Evolutionary conservation across 2,797 vertebrate species (phyloP).

Genomic region (Tamandua tetradactyla): DNA sequence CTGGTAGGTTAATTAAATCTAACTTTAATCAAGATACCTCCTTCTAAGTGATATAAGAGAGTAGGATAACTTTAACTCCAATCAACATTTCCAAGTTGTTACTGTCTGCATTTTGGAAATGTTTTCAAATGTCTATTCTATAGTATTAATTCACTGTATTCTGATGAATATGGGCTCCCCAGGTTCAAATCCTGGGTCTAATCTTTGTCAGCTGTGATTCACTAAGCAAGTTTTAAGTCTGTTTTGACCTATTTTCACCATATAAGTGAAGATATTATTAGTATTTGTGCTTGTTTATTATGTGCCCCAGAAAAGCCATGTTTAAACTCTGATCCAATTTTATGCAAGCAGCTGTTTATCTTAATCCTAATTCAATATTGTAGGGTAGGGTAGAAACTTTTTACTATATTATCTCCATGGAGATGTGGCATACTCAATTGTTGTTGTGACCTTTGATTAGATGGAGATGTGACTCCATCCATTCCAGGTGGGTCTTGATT

Average conservation of each 20-base stretch:
- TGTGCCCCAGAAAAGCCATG: no score
- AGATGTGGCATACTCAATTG: no score
- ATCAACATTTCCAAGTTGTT: neutral
- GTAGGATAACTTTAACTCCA: neutral
- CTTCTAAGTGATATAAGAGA: neutral
- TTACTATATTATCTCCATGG: no score
- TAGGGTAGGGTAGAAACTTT: no score
- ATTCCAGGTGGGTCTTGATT: no score
- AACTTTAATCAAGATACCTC: slow-evolving; percentile 16
- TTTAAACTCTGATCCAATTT: no score
- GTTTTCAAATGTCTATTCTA: neutral
- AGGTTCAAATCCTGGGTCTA: neutral
- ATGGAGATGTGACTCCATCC: no score
- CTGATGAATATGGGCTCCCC: neutral
- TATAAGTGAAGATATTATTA: neutral
- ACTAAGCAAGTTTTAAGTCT: slow-evolving; percentile 18
- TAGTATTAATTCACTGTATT: neutral
- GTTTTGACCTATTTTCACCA: neutral
- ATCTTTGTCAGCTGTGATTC: neutral
- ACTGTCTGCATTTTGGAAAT: neutral
- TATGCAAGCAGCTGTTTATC: no score
- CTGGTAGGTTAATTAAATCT: neutral
- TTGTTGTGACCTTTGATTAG: no score
- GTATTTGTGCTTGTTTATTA: no score
- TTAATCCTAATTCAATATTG: no score